phyloP scores from a whole-genome alignment of 1,140 invertebrate species.

The Drosophila miranda region DNA sequence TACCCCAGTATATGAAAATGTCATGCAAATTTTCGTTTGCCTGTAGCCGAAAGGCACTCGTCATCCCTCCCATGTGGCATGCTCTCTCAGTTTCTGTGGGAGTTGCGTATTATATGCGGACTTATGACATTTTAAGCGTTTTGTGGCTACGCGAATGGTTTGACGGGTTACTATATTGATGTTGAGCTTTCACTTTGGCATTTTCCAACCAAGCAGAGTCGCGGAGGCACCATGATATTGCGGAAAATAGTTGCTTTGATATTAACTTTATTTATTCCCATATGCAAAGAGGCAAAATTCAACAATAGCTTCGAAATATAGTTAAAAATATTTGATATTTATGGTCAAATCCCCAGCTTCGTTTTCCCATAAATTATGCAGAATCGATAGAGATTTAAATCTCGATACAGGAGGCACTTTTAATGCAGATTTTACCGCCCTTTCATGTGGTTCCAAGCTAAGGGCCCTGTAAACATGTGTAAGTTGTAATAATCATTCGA shows the following conservation, averaged over 20 bases:
- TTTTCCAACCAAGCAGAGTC: constrained; percentile 22
- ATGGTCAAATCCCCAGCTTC: too few species aligned
- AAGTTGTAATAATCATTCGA: too few species aligned
- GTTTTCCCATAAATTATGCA: too few species aligned
- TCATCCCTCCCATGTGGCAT: constrained; percentile 22
- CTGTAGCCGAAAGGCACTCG: background rate
- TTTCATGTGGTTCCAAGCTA: too few species aligned
- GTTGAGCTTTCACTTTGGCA: constrained; percentile 3
- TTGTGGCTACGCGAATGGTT: background rate
- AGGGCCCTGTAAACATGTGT: too few species aligned
- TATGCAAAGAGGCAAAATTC: background rate
- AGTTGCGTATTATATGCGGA: constrained; percentile 54
- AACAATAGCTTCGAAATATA: too few species aligned
- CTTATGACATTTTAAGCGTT: constrained; percentile 53
- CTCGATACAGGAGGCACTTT: too few species aligned
- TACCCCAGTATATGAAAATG: constrained; percentile 41
- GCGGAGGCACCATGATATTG: constrained; percentile 2
- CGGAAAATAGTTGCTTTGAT: constrained; percentile 30
- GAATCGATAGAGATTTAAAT: too few species aligned
- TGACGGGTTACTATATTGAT: too few species aligned
- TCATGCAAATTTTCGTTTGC: constrained; percentile 49
- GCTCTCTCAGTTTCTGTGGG: background rate
- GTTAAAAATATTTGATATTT: too few species aligned
- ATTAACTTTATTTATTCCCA: constrained; percentile 21
- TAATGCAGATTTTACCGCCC: too few species aligned